Evolutionary conservation across 2,888 invertebrate species (phyloP).

Genomic region (Temnothorax unifasciatus): DNA sequence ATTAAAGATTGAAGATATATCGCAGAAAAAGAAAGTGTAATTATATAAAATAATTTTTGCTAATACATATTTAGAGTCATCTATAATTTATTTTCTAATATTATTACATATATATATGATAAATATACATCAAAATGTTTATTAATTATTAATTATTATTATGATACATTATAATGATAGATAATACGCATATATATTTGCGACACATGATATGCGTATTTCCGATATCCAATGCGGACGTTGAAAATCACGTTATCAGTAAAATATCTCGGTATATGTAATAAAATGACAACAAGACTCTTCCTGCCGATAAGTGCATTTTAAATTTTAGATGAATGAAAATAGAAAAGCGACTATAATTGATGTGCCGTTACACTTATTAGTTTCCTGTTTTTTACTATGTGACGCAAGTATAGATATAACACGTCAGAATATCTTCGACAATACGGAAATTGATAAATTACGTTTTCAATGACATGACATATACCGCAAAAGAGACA

Average conservation of each 20-base stretch:
- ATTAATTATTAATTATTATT: slow-evolving; percentile 1
- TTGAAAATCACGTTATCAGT: not conserved
- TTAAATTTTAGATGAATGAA: not conserved
- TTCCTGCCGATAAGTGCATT: not conserved
- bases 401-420: not conserved
- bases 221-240: not conserved
- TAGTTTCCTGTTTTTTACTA: slow-evolving; percentile 1
- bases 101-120: too few relatives aligned
- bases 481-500: not conserved
- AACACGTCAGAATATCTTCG: not conserved
- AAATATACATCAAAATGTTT: not conserved
- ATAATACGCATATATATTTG: not conserved
- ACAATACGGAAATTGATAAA: slow-evolving; percentile 7
- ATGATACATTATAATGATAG: not conserved
- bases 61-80: not conserved
- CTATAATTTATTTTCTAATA: not conserved
- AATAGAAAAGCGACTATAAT: not conserved
- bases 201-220: not conserved
- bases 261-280: not conserved
- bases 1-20: not conserved
- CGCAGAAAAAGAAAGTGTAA: not conserved
- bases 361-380: slow-evolving; percentile 15
- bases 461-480: not conserved
- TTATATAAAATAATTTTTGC: not conserved
- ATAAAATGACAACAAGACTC: slow-evolving; percentile 2